Evolutionary conservation across 2,113 vertebrate species (phyloP), one percentile per base, ranked within the genome.

Genomic region (Ameiurus melas): DNA sequence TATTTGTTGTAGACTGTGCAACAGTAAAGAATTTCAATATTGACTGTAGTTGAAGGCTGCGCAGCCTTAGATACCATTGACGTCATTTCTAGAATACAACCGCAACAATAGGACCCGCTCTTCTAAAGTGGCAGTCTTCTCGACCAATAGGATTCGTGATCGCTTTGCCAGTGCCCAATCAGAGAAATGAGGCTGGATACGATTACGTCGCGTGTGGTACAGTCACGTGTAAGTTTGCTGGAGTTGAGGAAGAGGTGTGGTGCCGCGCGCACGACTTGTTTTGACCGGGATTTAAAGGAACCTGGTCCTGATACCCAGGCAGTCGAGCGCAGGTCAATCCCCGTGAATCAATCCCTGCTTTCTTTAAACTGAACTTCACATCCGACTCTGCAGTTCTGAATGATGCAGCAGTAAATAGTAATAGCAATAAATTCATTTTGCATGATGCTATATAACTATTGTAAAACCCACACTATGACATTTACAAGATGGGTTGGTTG

Each of bases 41-140:
- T 90, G 85, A 85, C 83, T 79, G 62, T 33, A 62, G 80, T 87
- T 81, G 85, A 73, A 88, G 58, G 86, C 64, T 85, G 78, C 70
- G 89, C 83, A 89, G 89, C 90, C 90, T 93, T 93, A 91, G 92
- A 89, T 81, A 93, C 90, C 83, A 92, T 91, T 95, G 93, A 95
- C 94, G 95, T 95, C 94, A 95, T 87, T 92, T 93, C 91, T 75
- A 89, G 90, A 92, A 91, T 89, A 94, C 93, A 93, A 93, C 93
- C 91, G 81, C 83, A 89, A 92, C 92, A 73, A 89, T 91, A 92
- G 93, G 94, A 92, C 92, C 86, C 90, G 92, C 43, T 77, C 30
- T 78, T 73, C 91, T 73, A 7, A 70, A 94, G 62, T 81, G 92
- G 80, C 94, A 71, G 43, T 13, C 43, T 20, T 13, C 5, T 33